Conservation (phyloP, 2,888 invertebrate species). For the Spodoptera littoralis region DNA sequence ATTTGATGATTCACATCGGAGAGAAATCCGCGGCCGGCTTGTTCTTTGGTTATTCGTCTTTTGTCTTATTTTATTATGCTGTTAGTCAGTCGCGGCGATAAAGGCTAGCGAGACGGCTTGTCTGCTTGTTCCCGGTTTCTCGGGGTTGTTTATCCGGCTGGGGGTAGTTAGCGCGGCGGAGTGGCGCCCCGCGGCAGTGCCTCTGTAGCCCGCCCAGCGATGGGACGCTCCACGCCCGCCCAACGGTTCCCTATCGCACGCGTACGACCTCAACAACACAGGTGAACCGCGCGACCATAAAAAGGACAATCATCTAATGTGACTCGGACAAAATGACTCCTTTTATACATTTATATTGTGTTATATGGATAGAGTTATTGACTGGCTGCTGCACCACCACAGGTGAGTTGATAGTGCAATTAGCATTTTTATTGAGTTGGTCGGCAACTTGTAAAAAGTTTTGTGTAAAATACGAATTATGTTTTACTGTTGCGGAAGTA, state of each 20-base stretch:
- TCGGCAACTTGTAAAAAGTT: slow-evolving; percentile 74
- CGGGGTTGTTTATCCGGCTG: slow-evolving; percentile 86
- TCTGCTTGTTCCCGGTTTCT: slow-evolving; percentile 86
- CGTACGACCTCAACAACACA: slow-evolving; percentile 70
- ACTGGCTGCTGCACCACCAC: slow-evolving; percentile 80
- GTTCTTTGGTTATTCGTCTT: slow-evolving; percentile 77
- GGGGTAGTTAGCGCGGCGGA: slow-evolving; percentile 79
- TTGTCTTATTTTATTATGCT: slow-evolving; percentile 84
- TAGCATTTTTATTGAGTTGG: slow-evolving; percentile 82
- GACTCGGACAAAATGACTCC: slow-evolving; percentile 82
- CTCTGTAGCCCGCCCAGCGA: slow-evolving; percentile 76
- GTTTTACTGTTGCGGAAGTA: slow-evolving; percentile 51
- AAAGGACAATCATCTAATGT: slow-evolving; percentile 67
- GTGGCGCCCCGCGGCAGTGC: slow-evolving; percentile 82
- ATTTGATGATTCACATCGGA: slow-evolving; percentile 62
- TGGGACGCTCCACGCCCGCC: slow-evolving; percentile 80
- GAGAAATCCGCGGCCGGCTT: slow-evolving; percentile 60
- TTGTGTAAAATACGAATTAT: slow-evolving; percentile 62
- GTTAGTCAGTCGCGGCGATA: slow-evolving; percentile 78
- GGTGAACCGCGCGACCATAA: slow-evolving; percentile 72
- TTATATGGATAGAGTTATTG: slow-evolving; percentile 82
- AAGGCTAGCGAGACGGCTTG: slow-evolving; percentile 87
- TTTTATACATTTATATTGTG: slow-evolving; percentile 87
- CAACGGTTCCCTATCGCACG: slow-evolving; percentile 66
- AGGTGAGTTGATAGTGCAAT: slow-evolving; percentile 82